phyloP scores from a whole-genome alignment of 2,797 vertebrate genomes.

The Thunnus albacares region DNA sequence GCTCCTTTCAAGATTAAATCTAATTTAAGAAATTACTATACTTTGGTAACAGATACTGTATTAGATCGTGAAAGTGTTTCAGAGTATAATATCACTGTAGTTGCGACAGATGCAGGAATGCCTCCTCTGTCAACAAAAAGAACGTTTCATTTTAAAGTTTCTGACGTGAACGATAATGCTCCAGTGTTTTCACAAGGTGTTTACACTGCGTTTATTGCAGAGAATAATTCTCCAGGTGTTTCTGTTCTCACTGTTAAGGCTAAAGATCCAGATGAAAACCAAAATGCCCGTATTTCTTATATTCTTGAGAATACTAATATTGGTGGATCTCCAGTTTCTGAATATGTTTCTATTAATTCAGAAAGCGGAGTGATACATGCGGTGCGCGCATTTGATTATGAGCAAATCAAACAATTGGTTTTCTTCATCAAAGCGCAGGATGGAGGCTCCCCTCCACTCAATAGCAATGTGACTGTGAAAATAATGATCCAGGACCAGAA shows the following conservation, averaged over 20 bases:
- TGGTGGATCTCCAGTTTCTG: conserved; percentile 67
- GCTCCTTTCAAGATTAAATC: no score
- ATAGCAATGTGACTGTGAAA: conserved; percentile 60
- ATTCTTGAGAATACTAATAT: conserved; percentile 69
- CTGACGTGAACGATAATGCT: background rate
- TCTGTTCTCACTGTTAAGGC: conserved; percentile 77
- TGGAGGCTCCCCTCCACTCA: conserved; percentile 69
- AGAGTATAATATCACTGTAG: no score
- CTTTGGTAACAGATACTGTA: no score
- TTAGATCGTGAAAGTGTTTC: no score
- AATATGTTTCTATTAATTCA: conserved; percentile 78
- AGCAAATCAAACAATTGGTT: conserved; percentile 77
- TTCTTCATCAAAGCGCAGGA: conserved; percentile 72
- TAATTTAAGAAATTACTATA: no score
- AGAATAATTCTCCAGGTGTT: conserved; percentile 82
- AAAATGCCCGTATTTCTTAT: conserved; percentile 81
- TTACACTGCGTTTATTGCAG: conserved; percentile 64
- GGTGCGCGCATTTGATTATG: conserved; percentile 80
- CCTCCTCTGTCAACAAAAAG: background rate
- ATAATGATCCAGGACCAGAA: conserved; percentile 64
- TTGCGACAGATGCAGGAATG: no score
- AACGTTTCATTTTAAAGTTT: background rate
- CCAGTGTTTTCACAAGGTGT: background rate
- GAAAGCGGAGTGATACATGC: conserved; percentile 65
- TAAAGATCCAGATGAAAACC: conserved; percentile 77